These are phyloP conservation scores for Cheirogaleus medius DNA, from an alignment of 2,113 vertebrate genomes.

Conservation along the genomic window DNA sequence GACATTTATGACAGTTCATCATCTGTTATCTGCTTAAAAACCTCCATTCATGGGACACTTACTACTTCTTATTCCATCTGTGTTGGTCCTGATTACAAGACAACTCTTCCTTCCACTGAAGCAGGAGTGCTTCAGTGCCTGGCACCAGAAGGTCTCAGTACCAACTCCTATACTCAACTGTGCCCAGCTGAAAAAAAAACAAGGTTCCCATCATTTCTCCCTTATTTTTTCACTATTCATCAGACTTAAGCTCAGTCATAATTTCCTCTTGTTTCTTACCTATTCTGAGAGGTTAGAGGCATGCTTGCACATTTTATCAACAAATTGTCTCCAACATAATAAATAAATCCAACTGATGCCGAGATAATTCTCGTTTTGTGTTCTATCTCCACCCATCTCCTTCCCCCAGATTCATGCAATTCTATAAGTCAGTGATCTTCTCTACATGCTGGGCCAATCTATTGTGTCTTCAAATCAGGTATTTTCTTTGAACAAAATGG, in stretches of 20 bases:
- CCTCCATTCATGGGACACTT: background rate
- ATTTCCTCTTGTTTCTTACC: background rate
- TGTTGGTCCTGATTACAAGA: background rate
- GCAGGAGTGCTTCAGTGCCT: background rate
- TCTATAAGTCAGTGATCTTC: background rate
- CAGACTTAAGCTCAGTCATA: background rate
- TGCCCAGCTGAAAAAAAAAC: background rate
- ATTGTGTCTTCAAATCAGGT: background rate
- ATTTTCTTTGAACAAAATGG: background rate
- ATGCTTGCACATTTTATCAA: background rate
- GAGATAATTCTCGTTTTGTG: constrained; percentile 18
- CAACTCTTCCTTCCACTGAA: background rate
- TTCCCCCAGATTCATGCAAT: background rate
- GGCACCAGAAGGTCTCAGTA: background rate
- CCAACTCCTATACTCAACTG: background rate
- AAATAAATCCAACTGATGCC: background rate
- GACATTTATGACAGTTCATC: background rate
- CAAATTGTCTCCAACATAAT: constrained; percentile 2
- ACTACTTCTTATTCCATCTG: background rate
- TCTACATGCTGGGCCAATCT: background rate
- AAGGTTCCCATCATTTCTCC: background rate
- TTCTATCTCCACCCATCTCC: background rate
- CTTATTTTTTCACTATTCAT: background rate
- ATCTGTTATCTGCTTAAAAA: background rate
- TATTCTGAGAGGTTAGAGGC: background rate